These are phyloP conservation scores for Aphis gossypii DNA, from an alignment of 1,140 invertebrate genomes.

Conservation along the genomic window DNA sequence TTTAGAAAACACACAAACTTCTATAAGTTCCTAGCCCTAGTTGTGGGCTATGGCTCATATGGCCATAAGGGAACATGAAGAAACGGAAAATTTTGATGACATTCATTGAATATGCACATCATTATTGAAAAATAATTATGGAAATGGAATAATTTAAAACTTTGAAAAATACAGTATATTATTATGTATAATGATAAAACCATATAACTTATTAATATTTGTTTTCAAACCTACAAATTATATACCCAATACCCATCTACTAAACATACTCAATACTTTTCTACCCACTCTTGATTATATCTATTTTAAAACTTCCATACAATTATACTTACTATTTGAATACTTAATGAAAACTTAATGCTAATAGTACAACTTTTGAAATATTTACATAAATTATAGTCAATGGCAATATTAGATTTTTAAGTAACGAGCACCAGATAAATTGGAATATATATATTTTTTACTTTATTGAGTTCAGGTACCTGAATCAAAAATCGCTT, in stretches of 20 bases:
- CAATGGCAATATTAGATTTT: background rate
- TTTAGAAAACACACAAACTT: no score
- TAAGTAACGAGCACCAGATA: background rate
- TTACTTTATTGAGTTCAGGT: background rate
- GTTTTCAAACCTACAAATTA: background rate
- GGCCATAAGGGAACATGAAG: background rate
- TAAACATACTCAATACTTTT: background rate
- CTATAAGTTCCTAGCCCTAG: no score
- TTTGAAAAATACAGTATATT: background rate
- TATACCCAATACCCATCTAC: background rate
- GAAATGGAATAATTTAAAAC: no score
- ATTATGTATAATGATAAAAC: background rate
- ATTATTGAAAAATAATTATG: background rate
- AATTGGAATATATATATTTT: background rate
- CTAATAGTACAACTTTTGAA: background rate
- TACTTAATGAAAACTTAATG: background rate
- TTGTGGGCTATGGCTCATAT: background rate
- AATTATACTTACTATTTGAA: background rate
- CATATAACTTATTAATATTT: background rate
- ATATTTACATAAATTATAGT: conserved; percentile 3
- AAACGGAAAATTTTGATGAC: background rate
- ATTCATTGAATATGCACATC: background rate
- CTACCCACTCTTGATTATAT: background rate
- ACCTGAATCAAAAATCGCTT: background rate
- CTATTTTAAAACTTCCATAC: background rate